Percentiles rank a stretch among this genome's conserved stretches.
phyloP scores from a whole-genome alignment of 2,888 invertebrate species.

The Leptinotarsa juncta region DNA sequence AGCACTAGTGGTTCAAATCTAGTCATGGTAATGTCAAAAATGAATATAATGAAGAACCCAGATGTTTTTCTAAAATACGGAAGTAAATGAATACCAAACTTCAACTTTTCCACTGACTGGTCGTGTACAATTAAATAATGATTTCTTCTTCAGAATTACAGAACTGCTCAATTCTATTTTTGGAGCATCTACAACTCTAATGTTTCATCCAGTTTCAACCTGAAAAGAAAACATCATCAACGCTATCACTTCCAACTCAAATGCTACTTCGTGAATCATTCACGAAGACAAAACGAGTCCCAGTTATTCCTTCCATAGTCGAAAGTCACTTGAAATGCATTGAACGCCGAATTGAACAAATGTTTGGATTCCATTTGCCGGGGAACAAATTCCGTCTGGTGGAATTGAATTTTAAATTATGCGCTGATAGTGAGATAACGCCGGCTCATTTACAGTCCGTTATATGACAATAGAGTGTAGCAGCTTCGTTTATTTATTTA shows the following conservation, averaged over 20 bases:
- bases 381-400: constrained; percentile 42
- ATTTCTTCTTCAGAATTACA: not conserved
- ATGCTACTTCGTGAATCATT: constrained; percentile 3
- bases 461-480: constrained; percentile 28
- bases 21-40: no score
- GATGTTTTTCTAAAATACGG: no score
- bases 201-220: not conserved
- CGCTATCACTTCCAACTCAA: not conserved
- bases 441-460: constrained; percentile 27
- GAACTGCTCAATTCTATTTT: not conserved
- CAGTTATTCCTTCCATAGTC: constrained; percentile 10
- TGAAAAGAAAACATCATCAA: not conserved
- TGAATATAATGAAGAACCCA: no score
- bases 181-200: no score
- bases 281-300: constrained; percentile 15
- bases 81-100: no score
- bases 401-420: constrained; percentile 54
- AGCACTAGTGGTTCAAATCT: no score
- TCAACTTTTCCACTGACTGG: no score
- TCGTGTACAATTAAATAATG: not conserved
- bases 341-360: constrained; percentile 48
- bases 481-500: constrained; percentile 36
- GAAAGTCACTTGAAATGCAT: constrained; percentile 47
- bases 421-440: constrained; percentile 39
- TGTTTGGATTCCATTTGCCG: constrained; percentile 53